Evolutionary conservation across 2,113 vertebrate genomes (phyloP), one percentile per base, ranked within the genome.

Genomic region (Chloropsis cyanopogon): DNA sequence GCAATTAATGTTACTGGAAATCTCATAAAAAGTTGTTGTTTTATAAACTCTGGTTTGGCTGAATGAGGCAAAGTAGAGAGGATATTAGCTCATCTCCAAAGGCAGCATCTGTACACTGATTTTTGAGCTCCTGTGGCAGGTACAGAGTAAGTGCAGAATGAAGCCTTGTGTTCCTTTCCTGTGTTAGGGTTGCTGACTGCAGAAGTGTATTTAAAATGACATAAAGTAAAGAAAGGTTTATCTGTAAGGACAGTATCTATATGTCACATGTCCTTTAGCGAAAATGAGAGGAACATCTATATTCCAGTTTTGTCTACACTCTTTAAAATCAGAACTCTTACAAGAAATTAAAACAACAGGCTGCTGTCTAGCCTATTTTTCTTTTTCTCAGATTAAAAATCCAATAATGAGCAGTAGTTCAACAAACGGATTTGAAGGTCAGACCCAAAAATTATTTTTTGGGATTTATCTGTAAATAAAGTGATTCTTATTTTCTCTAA

Each of bases 1-100:
- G 95, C 96, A 97, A 97, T 97, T 96, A 96, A 95, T 97, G 96
- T 98, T 98, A 98, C 97, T 98, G 98, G 98, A 98, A 98, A 93
- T 97, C 97, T 94, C 94, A 97, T 85, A 68, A 95, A 76, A 70
- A 95, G 57, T 59, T 96, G 91, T 93, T 93, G 88, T 95, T 97
- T 96, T 97, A 97, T 97, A 95, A 96, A 95, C 96, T 92, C 24
- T 54, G 81, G 57, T 97, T 86, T 94, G 93, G 88, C 87, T 91
- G 71, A 93, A 84, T 61, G 41, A 82, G 82, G 86, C 47, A 8
- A 95, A 91, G 86, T 39, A 70, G 83, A 86, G 92, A 82, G 81
- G 57, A 47, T 66, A 54, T 73, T 54, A 78, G 53, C 31, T 94
- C 64, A 60, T 68, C 75, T 49, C 82, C 78, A 78, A 82, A 86